Conservation (phyloP, 2,797 vertebrate genomes). For the Cichlasoma orientale region DNA sequence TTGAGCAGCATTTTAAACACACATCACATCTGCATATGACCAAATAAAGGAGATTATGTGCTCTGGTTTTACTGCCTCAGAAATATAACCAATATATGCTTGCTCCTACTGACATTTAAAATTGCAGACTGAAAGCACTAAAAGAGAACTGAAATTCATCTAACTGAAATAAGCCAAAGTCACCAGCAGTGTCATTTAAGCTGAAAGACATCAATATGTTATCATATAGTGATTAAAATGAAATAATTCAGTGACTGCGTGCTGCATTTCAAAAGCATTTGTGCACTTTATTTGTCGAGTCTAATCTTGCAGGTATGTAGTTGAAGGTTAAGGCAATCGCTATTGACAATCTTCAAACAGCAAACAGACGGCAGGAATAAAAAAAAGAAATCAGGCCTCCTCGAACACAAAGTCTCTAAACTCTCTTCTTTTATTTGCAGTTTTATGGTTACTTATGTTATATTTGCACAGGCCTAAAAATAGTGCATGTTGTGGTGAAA, state of each 20-base stretch:
- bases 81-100: neutral
- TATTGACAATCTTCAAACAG: neutral
- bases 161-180: neutral
- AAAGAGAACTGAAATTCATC: neutral
- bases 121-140: neutral
- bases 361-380: neutral
- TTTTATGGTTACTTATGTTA: neutral
- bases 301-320: neutral
- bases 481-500: neutral
- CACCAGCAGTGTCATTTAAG: neutral
- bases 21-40: neutral
- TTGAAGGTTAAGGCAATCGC: neutral
- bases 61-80: neutral
- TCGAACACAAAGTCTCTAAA: neutral
- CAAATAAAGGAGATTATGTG: neutral
- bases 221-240: neutral
- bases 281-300: neutral
- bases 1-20: neutral
- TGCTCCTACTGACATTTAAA: conserved; percentile 13
- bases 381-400: neutral
- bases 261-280: neutral
- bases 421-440: neutral
- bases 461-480: neutral
- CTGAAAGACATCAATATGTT: neutral
- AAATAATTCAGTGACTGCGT: neutral